phyloP scores from a whole-genome alignment of 1,140 invertebrate genomes.

The Acyrthosiphon pisum region DNA sequence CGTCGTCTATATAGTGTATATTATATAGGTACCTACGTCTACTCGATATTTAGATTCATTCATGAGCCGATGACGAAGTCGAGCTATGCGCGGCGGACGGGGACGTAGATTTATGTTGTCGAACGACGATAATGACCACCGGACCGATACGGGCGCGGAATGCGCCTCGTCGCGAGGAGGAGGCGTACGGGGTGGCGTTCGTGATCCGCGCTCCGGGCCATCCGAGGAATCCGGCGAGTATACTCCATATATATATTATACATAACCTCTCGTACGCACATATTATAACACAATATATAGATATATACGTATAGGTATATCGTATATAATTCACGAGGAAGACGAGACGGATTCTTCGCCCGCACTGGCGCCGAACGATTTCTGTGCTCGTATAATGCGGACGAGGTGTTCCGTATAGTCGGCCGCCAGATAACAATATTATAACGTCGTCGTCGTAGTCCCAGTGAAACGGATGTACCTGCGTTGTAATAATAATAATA shows the following conservation, averaged over 20 bases:
- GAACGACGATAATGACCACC: constrained; percentile 33
- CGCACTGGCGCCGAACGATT: constrained; percentile 55
- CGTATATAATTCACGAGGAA: not conserved
- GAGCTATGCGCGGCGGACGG: not conserved
- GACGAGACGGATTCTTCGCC: constrained; percentile 56
- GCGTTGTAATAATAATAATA: not conserved
- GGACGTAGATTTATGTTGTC: constrained; percentile 42
- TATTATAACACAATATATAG: not conserved
- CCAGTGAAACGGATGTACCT: not conserved
- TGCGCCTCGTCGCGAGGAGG: not conserved
- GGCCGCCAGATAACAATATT: too few relatives aligned
- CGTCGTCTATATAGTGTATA: too few relatives aligned
- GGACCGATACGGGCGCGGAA: constrained; percentile 14
- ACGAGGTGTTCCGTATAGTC: not conserved
- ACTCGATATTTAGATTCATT: not conserved
- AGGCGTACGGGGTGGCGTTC: not conserved
- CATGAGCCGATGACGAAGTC: not conserved
- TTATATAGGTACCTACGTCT: not conserved
- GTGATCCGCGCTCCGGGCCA: constrained; percentile 55
- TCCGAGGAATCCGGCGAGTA: constrained; percentile 32
- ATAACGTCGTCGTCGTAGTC: not conserved
- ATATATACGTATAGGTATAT: not conserved
- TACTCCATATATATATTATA: not conserved
- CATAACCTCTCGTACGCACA: not conserved
- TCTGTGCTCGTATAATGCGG: not conserved